phyloP scores from a whole-genome alignment of 1,140 invertebrate species.

The Lethrus apterus region DNA sequence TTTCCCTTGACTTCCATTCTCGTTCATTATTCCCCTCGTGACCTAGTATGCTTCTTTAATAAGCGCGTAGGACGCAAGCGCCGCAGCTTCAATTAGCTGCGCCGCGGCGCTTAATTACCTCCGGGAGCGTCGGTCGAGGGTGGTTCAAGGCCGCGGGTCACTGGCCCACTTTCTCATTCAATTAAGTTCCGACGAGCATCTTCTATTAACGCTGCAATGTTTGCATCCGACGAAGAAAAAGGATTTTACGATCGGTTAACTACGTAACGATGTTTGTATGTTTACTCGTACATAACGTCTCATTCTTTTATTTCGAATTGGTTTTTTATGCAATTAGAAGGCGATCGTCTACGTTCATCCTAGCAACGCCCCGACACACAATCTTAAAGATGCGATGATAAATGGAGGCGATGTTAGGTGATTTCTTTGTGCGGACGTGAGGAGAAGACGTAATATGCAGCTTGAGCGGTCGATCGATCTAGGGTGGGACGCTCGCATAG shows the following conservation, averaged over 20 bases:
- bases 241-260: background rate
- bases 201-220: background rate
- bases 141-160: constrained; percentile 17
- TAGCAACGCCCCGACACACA: constrained; percentile 19
- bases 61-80: constrained; percentile 30
- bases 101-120: constrained; percentile 35
- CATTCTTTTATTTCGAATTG: background rate
- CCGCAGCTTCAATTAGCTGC: constrained; percentile 36
- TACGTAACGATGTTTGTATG: background rate
- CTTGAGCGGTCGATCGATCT: constrained; percentile 27
- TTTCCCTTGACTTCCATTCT: constrained; percentile 36
- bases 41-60: constrained; percentile 37
- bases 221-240: background rate
- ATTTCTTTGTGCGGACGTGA: constrained; percentile 36
- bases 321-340: background rate
- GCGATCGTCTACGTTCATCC: background rate
- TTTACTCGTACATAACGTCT: background rate
- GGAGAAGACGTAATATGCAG: constrained; percentile 31
- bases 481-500: constrained; percentile 25
- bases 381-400: constrained; percentile 27
- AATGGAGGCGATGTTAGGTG: constrained; percentile 31
- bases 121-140: constrained; percentile 34
- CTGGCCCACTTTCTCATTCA: constrained; percentile 21
- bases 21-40: constrained; percentile 39
- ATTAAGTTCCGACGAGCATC: constrained; percentile 8